A percentile compares a stretch with the other conserved stretches of the same genome.
Conservation (phyloP, 2,797 vertebrate species). For the Antrozous pallidus region DNA sequence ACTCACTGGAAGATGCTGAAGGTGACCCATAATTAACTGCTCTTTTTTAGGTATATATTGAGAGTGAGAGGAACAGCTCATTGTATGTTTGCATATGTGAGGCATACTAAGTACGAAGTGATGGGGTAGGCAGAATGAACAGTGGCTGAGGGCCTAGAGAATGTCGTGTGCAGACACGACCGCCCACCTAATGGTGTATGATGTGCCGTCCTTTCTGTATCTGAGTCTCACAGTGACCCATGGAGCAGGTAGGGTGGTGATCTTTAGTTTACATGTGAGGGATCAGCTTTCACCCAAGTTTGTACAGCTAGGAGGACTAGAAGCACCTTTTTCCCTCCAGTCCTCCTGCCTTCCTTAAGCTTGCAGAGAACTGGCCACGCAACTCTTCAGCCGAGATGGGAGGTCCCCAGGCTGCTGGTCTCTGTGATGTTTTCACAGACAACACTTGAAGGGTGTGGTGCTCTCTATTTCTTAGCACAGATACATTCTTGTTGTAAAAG, state of each 20-base stretch:
- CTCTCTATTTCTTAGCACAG: neutral
- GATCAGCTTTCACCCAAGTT: neutral
- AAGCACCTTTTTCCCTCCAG: neutral
- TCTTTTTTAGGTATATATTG: neutral
- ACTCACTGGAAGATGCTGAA: neutral
- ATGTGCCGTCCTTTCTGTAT: neutral
- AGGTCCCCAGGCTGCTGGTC: neutral
- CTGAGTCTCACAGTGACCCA: neutral
- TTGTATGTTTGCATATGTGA: neutral
- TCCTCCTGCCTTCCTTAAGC: neutral
- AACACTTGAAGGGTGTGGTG: neutral
- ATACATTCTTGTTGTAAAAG: neutral
- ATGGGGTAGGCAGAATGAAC: neutral
- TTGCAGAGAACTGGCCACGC: neutral
- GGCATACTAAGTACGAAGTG: neutral
- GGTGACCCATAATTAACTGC: neutral
- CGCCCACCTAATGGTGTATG: neutral
- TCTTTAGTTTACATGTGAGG: neutral
- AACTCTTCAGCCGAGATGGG: neutral
- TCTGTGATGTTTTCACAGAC: neutral
- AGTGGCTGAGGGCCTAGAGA: neutral
- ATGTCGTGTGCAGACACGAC: neutral
- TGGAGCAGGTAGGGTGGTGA: neutral
- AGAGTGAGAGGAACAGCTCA: neutral
- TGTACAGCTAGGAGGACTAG: neutral